Conservation (phyloP, 1,140 invertebrate species). For the Drosophila arizonae region DNA sequence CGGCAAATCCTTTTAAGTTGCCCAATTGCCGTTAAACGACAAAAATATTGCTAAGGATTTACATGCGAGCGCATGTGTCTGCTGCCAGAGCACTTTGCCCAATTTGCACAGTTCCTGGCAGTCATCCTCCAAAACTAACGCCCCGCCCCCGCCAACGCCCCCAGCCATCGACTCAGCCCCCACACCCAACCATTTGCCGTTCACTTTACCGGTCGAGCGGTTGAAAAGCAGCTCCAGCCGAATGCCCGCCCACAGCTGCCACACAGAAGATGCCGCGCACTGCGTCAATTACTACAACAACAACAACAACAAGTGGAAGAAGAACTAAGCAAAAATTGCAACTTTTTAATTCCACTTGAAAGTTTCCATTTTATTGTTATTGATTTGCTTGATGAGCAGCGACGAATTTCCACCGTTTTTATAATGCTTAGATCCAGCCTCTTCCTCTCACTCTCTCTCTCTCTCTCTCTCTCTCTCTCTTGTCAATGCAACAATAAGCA, state of each 20-base stretch:
- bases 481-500: no score
- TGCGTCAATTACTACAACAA: background rate
- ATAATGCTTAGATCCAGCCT: no score
- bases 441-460: no score
- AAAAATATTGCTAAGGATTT: slow-evolving; percentile 41
- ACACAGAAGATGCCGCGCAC: background rate
- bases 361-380: slow-evolving; percentile 7
- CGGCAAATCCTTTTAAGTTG: slow-evolving; percentile 39
- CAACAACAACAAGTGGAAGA: no score
- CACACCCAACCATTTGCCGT: background rate
- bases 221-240: slow-evolving; percentile 6
- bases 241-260: slow-evolving; percentile 3
- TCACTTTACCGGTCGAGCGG: slow-evolving; percentile 24
- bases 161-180: background rate
- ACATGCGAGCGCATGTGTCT: background rate
- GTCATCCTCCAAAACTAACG: no score
- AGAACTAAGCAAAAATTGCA: background rate
- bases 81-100: slow-evolving; percentile 21
- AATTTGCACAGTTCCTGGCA: slow-evolving; percentile 1
- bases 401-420: no score
- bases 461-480: no score
- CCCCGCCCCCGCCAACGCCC: background rate
- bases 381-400: background rate
- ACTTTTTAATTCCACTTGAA: slow-evolving; percentile 3
- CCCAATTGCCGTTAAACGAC: slow-evolving; percentile 44